Evolutionary conservation across 2,113 vertebrate species (phyloP).

Genomic region (Hyperoodon ampullatus): DNA sequence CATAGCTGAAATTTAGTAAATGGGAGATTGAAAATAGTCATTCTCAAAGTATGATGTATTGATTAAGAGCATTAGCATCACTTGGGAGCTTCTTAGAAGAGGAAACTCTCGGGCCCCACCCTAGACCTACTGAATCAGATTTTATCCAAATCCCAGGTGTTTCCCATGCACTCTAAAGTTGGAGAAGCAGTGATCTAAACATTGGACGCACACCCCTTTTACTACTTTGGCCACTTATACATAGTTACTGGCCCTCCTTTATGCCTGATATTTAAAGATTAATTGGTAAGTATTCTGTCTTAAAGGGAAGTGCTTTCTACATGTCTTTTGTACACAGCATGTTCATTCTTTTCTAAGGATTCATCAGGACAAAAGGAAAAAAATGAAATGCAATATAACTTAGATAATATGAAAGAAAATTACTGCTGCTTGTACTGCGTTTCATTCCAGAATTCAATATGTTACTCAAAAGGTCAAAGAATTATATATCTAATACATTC

Average conservation of each 20-base stretch:
- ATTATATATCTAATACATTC: slow-evolving; percentile 67
- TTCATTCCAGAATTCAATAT: slow-evolving; percentile 74
- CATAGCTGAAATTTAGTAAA: not conserved
- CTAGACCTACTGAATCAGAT: not conserved
- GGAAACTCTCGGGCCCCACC: not conserved
- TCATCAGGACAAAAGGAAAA: slow-evolving; percentile 65
- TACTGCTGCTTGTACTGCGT: slow-evolving; percentile 67
- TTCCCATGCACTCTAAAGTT: not conserved
- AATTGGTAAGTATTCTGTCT: slow-evolving; percentile 35
- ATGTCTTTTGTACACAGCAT: slow-evolving; percentile 56
- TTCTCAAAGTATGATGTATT: not conserved
- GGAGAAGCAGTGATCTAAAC: not conserved
- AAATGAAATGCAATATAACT: slow-evolving; percentile 70
- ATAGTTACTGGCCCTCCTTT: not conserved
- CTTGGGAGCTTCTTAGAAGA: not conserved
- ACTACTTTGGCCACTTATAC: not conserved
- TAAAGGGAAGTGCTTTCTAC: slow-evolving; percentile 50
- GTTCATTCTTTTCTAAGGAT: slow-evolving; percentile 45
- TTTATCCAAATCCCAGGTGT: not conserved
- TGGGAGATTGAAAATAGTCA: not conserved
- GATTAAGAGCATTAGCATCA: not conserved
- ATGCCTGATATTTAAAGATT: slow-evolving; percentile 44
- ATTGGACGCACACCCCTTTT: not conserved
- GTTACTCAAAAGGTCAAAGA: slow-evolving; percentile 78
- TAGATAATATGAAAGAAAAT: slow-evolving; percentile 70